Conservation (phyloP, 2,113 vertebrate species). For the Ceratotherium simum region DNA sequence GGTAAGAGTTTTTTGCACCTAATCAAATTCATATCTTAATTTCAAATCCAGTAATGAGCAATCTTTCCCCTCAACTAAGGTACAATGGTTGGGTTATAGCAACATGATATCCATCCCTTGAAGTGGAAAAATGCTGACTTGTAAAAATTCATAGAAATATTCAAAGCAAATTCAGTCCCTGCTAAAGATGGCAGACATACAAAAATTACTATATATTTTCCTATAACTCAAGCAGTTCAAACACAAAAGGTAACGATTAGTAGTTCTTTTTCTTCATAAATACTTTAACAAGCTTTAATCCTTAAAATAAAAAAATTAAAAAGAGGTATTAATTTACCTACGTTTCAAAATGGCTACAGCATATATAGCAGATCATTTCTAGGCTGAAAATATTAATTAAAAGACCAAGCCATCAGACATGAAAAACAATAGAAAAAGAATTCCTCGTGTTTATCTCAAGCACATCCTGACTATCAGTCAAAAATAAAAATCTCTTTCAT, state of each 20-base stretch:
- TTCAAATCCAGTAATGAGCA: conserved; percentile 32
- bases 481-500: conserved; percentile 50
- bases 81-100: not conserved
- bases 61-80: not conserved
- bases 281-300: not conserved
- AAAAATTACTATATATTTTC: not conserved
- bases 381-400: conserved; percentile 15
- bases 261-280: not conserved
- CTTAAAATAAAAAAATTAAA: not conserved
- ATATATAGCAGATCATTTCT: not conserved
- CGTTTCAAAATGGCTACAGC: conserved; percentile 31
- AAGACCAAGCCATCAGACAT: not conserved
- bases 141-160: conserved; percentile 20
- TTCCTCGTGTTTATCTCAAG: not conserved
- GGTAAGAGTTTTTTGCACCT: not conserved
- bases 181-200: not conserved
- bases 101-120: not conserved
- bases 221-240: conserved; percentile 18
- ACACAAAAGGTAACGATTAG: not conserved
- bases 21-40: conserved; percentile 29
- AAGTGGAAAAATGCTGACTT: conserved; percentile 15
- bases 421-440: conserved; percentile 39
- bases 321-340: not conserved
- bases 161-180: not conserved
- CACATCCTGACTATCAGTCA: not conserved